Conservation (phyloP, 2,113 vertebrate species). For the Psophia crepitans region DNA sequence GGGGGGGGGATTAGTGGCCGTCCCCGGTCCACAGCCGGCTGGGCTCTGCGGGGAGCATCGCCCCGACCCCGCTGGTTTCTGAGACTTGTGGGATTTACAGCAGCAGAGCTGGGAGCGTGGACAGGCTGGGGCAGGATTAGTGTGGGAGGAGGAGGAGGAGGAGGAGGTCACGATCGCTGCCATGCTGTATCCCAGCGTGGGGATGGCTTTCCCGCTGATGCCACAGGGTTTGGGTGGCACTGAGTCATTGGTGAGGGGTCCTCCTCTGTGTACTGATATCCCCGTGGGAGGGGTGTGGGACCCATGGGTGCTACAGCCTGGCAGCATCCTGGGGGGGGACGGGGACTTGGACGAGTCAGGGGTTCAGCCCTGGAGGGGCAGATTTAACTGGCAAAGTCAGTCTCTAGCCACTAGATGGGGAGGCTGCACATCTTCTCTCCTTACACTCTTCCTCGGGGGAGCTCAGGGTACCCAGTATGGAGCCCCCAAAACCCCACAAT, state of each 20-base stretch:
- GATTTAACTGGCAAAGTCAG: rapidly evolving
- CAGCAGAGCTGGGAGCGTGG: not conserved
- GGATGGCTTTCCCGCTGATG: not conserved
- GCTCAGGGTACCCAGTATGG: rapidly evolving
- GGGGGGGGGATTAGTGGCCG: not conserved
- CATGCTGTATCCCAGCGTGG: rapidly evolving
- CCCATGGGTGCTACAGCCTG: too few species aligned
- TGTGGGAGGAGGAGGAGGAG: not conserved
- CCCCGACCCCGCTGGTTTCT: rapidly evolving
- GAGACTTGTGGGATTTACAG: not conserved
- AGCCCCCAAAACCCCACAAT: rapidly evolving
- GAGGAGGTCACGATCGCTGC: not conserved
- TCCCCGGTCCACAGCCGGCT: not conserved
- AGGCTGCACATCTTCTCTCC: rapidly evolving
- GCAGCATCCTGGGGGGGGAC: rapidly evolving
- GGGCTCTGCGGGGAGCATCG: not conserved
- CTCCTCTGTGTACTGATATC: rapidly evolving
- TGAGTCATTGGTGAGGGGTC: rapidly evolving
- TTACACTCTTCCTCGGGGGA: not conserved
- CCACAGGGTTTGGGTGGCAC: not conserved
- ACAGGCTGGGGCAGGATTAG: not conserved
- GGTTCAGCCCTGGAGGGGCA: not conserved
- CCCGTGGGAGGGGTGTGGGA: not conserved
- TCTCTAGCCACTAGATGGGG: rapidly evolving
- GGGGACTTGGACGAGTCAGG: rapidly evolving